Percentiles rank a stretch among this genome's conserved stretches.
phyloP scores from a whole-genome alignment of 1,140 invertebrate species.

The Drosophila kepulauana region DNA sequence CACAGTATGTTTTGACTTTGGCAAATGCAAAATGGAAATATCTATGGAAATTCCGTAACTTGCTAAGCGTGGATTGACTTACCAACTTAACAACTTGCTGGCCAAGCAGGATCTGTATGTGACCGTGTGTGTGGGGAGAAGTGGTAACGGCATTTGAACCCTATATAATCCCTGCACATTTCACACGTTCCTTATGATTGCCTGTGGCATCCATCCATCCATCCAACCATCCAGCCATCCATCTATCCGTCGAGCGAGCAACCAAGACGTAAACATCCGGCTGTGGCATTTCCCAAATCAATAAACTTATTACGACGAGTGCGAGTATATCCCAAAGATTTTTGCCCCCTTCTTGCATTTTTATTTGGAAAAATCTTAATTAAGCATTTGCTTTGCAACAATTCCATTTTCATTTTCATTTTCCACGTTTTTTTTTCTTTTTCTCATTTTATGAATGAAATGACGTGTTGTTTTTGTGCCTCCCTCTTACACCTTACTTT shows the following conservation, averaged over 20 bases:
- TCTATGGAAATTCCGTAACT: slow-evolving; percentile 61
- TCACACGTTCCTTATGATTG: slow-evolving; percentile 72
- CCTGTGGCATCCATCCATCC: slow-evolving; percentile 23
- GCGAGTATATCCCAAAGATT: slow-evolving; percentile 28
- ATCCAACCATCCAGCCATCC: slow-evolving; percentile 7
- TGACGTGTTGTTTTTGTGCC: slow-evolving; percentile 22
- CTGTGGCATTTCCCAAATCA: slow-evolving; percentile 80
- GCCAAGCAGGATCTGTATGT: slow-evolving; percentile 46
- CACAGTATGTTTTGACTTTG: slow-evolving; percentile 82
- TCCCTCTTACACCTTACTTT: neutral
- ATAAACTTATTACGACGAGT: slow-evolving; percentile 70
- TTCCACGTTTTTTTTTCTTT: neutral
- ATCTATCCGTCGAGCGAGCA: slow-evolving; percentile 14
- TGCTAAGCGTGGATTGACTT: slow-evolving; percentile 77
- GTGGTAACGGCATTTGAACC: slow-evolving; percentile 20
- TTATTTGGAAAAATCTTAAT: slow-evolving; percentile 78
- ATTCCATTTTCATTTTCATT: slow-evolving; percentile 35
- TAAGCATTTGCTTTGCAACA: slow-evolving; percentile 57
- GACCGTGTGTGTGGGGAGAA: slow-evolving; percentile 21
- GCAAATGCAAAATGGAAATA: slow-evolving; percentile 8
- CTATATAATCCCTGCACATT: slow-evolving; percentile 64
- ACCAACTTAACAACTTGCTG: slow-evolving; percentile 73
- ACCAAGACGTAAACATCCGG: slow-evolving; percentile 72
- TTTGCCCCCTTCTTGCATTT: slow-evolving; percentile 50
- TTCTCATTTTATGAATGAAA: slow-evolving; percentile 73